A percentile compares a stretch with the other conserved stretches of the same genome.
Evolutionary conservation across 2,113 vertebrate species (phyloP).

Genomic region (Cathartes aura): DNA sequence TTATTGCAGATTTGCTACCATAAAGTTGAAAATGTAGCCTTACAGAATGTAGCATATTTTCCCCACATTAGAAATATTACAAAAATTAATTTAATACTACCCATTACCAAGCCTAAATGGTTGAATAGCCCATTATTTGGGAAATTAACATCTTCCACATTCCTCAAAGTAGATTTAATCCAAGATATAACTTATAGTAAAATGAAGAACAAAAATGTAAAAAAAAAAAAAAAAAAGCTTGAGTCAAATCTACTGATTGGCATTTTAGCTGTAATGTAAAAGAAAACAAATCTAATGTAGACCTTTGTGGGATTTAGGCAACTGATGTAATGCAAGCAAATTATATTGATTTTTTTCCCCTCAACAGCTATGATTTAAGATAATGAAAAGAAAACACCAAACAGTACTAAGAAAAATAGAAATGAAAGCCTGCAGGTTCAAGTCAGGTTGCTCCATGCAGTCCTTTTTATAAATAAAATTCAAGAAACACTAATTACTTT

Average conservation of each 20-base stretch:
- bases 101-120: background rate
- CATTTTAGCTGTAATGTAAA: background rate
- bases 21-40: background rate
- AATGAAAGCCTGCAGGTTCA: conserved; percentile 24
- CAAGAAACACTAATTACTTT: conserved; percentile 33
- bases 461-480: conserved; percentile 33
- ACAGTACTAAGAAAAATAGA: conserved; percentile 11
- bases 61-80: background rate
- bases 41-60: background rate
- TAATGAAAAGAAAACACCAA: background rate
- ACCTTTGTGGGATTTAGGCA: background rate
- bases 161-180: background rate
- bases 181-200: background rate
- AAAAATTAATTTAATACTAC: background rate
- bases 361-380: background rate
- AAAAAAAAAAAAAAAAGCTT: background rate
- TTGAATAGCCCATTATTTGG: background rate
- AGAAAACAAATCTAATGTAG: background rate
- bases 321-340: background rate
- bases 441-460: background rate
- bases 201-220: background rate
- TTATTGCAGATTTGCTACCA: background rate
- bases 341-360: background rate
- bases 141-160: background rate
- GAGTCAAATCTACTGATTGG: background rate